Conservation (phyloP, 2,797 vertebrate genomes). For the Clarias pachynema region DNA sequence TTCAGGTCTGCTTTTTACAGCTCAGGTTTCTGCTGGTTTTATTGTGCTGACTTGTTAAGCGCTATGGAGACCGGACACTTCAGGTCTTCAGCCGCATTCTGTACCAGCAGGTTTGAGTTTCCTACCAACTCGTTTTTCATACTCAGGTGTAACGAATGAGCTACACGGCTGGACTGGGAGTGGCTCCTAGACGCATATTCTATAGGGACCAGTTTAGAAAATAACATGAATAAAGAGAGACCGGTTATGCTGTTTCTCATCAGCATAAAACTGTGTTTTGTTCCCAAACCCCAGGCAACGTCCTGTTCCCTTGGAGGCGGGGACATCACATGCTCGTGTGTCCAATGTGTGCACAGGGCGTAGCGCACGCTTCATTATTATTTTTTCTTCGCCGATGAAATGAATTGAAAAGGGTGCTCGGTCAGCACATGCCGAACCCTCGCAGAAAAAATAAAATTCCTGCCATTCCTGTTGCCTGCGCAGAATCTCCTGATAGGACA, state of each 20-base stretch:
- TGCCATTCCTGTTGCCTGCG: conserved; percentile 56
- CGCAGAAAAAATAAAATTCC: conserved; percentile 74
- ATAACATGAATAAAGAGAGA: neutral
- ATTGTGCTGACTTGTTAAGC: neutral
- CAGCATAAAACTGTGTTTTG: neutral
- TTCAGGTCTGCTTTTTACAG: neutral
- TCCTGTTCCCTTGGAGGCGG: neutral
- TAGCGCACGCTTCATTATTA: conserved; percentile 48
- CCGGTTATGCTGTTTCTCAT: too few relatives aligned
- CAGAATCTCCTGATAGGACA: conserved; percentile 57
- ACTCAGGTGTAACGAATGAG: neutral
- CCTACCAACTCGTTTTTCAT: too few relatives aligned
- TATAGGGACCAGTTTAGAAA: neutral
- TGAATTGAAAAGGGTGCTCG: conserved; percentile 51
- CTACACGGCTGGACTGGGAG: neutral
- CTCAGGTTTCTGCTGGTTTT: conserved; percentile 10
- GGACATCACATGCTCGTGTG: conserved; percentile 40
- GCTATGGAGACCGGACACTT: neutral
- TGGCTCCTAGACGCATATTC: neutral
- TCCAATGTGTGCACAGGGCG: conserved; percentile 49
- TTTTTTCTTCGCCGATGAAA: conserved; percentile 35
- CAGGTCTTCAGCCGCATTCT: neutral
- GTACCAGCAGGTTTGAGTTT: neutral
- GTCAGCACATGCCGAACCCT: conserved; percentile 71
- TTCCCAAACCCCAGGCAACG: neutral